Base-by-base conservation (phyloP, 2,113 vertebrate genomes). In the Cryptomyrus ogoouensis region DNA sequence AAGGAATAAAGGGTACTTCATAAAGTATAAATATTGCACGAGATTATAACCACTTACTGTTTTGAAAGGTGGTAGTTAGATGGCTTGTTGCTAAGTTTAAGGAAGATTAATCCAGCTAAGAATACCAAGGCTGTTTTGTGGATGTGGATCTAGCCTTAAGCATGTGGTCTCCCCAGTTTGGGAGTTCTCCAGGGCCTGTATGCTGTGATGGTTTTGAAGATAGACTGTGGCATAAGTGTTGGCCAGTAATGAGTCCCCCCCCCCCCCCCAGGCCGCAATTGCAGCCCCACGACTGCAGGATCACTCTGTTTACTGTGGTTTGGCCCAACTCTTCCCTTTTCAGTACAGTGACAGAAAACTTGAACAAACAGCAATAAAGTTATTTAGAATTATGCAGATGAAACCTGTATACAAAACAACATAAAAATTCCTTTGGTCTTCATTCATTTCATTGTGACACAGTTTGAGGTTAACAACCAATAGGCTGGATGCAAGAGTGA, bases 261-360 rank as follows among this genome's bases (percentile, higher is more conserved):
- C 93, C 90, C 53, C 21, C 21, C 19, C 39, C 19, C 92, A 94
- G 89, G 89, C 92, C 93, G 19, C 90, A 92, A 94, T 87, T 95
- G 90, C 91, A 88, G 91, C 89, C 91, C 94, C 92, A 90, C 95
- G 90, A 90, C 89, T 87, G 46, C 3, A 88, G 83, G 89, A 93
- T 58, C 94, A 92, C 94, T 87, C 93, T 93, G 90, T 93, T 95
- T 94, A 92, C 93, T 94, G 94, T 93, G 95, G 95, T 94, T 93
- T 94, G 91, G 92, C 92, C 35, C 87, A n/a, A 17, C 17, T 62
- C 39, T 42, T 44, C 89, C 87, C 92, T 93, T 94, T 95, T 95
- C 19, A 90, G 47, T 90, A 88, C 42, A 93, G 92, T 91, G 92
- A 92, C 91, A 91, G 87, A 95, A 94, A 94, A 94, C 93, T 94